Base-by-base conservation (phyloP, 1,140 invertebrate species). In the Hyles vespertilio region DNA sequence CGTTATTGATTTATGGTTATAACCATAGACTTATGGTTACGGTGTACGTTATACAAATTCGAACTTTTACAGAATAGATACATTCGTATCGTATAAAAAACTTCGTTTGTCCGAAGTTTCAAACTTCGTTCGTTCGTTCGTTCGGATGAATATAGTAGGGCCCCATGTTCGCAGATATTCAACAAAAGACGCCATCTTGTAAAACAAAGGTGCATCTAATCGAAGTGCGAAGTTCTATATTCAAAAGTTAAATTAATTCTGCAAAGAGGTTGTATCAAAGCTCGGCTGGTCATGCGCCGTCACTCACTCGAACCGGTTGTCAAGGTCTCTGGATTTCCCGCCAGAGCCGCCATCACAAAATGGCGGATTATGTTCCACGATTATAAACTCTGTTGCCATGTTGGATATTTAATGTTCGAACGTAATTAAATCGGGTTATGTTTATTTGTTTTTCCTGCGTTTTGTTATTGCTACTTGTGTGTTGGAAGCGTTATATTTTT, bases 281-380 rank as follows among this genome's bases (percentile, higher is more conserved):
- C 71, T 74, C 61, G 63, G n/a, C 36, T 36, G 34, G 22, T 64
- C 66, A 63, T 62, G 65, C 55, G 63, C 55, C 53, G 11, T 22
- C 22, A 22, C 48, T 56, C 67, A 74, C 62, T 50, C 65, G 54
- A 81, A 84, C 83, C 76, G 77, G 83, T 86, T 70, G 54, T 76
- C 80, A 84, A 86, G 81, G 81, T 68, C 69, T 67, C 52, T 50
- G 83, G 83, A 74, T 84, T 85, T 85, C 81, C 82, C 81, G 69
- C 63, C 51, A 51, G 48, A 63, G 45, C 51, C 11, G 54, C 54
- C 54, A 48, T 67, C 61, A 65, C 76, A 82, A 83, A 65, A 83
- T 81, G 79, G 80, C 75, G 55, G 69, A 51, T 63, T 56, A 53
- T 45, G 34, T 60, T 53, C 44, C 56, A 65, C 53, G 54, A 60